These are phyloP conservation scores for Rhagoletis pomonella DNA, from an alignment of 1,140 invertebrate genomes.

Conservation along the genomic window DNA sequence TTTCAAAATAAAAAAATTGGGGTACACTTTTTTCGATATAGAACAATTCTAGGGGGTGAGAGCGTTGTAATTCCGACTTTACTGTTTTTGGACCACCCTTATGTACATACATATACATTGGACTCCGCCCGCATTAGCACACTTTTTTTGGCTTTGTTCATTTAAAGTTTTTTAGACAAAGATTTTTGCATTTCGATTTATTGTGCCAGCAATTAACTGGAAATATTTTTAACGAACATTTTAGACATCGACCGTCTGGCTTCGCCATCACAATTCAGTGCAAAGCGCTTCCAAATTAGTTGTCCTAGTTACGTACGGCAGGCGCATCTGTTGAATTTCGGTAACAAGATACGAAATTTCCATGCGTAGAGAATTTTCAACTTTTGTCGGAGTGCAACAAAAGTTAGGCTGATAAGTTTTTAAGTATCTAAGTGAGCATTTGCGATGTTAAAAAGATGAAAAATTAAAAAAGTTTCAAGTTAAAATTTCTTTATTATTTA, in stretches of 20 bases:
- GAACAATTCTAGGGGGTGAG: too few species aligned
- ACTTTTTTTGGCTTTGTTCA: not conserved
- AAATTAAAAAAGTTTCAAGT: not conserved
- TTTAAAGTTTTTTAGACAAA: not conserved
- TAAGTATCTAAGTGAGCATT: conserved; percentile 8
- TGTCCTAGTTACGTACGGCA: not conserved
- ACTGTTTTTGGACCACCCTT: too few species aligned
- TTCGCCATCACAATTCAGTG: not conserved
- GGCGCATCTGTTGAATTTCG: not conserved
- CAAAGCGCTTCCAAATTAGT: not conserved
- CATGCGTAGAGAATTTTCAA: not conserved
- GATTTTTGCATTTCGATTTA: not conserved
- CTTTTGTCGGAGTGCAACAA: not conserved
- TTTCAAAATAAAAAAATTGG: too few species aligned
- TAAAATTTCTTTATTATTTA: not conserved
- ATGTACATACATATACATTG: too few species aligned
- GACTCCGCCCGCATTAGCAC: not conserved
- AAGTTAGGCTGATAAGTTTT: conserved; percentile 11
- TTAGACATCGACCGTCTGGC: too few species aligned
- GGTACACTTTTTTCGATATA: too few species aligned
- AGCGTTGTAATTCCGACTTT: too few species aligned
- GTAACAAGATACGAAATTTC: not conserved
- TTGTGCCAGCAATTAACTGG: not conserved
- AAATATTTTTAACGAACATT: too few species aligned
- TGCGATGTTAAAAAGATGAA: not conserved